These are phyloP conservation scores for Trissolcus brochymenae DNA, from an alignment of 2,888 invertebrate species.

Conservation along the genomic window DNA sequence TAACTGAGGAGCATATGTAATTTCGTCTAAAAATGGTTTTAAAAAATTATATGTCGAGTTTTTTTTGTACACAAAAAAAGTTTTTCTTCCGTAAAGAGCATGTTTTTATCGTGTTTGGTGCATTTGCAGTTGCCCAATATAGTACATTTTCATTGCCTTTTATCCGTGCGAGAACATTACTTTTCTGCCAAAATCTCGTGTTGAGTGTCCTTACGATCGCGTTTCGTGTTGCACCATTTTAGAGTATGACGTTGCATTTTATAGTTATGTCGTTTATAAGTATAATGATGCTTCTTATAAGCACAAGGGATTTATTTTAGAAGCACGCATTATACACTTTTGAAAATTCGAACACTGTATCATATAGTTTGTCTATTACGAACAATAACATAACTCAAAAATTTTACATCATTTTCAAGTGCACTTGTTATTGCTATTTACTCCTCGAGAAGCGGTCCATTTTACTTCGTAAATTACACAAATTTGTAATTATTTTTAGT, in stretches of 20 bases:
- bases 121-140: conserved; percentile 26
- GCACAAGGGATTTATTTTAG: conserved; percentile 1
- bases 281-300: conserved; percentile 24
- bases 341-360: neutral
- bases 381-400: no score
- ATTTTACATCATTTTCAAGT: no score
- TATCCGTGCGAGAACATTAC: conserved; percentile 21
- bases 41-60: conserved; percentile 2
- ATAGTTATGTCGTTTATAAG: conserved; percentile 19
- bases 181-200: conserved; percentile 33
- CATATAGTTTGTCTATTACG: no score
- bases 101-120: conserved; percentile 16
- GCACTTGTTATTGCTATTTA: no score
- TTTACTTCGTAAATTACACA: no score
- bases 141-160: conserved; percentile 26
- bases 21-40: no score
- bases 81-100: conserved; percentile 12
- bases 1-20: no score
- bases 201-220: conserved; percentile 29
- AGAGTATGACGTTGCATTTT: conserved; percentile 20
- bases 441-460: no score
- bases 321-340: neutral
- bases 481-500: no score
- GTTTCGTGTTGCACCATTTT: conserved; percentile 25
- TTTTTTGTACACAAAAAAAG: neutral